These are phyloP conservation scores for Lasioglossum pauxillum DNA, from an alignment of 2,888 invertebrate genomes.

Conservation along the genomic window DNA sequence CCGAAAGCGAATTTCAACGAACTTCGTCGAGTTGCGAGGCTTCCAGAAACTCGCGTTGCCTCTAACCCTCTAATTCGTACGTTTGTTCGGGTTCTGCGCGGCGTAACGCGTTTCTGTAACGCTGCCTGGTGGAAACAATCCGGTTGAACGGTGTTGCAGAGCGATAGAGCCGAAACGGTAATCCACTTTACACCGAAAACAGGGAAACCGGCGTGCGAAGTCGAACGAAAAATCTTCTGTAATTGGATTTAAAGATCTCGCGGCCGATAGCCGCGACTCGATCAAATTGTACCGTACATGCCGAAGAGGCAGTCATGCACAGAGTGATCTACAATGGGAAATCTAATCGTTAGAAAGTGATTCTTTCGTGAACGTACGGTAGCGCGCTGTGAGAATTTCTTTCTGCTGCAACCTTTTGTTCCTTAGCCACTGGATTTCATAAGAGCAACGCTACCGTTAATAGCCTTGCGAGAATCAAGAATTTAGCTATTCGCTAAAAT, in stretches of 20 bases:
- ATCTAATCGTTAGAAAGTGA: conserved; percentile 14
- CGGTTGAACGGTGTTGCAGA: background rate
- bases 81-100: conserved; percentile 29
- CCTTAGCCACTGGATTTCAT: background rate
- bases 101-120: background rate
- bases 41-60: background rate
- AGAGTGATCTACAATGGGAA: conserved; percentile 7
- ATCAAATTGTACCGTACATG: background rate
- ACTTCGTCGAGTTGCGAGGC: background rate
- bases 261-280: background rate
- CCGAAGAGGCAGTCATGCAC: conserved; percentile 12
- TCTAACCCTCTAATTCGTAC: conserved; percentile 40
- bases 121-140: background rate
- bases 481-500: background rate
- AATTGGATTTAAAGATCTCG: conserved; percentile 1
- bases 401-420: background rate
- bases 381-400: background rate
- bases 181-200: background rate
- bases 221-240: background rate
- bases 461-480: background rate
- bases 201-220: background rate
- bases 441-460: background rate
- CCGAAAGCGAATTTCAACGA: background rate
- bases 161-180: background rate
- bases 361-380: background rate